A percentile compares a stretch with the other conserved stretches of the same genome.
These are phyloP conservation scores for Melanostoma mellinum DNA, from an alignment of 2,888 invertebrate species.

Conservation along the genomic window DNA sequence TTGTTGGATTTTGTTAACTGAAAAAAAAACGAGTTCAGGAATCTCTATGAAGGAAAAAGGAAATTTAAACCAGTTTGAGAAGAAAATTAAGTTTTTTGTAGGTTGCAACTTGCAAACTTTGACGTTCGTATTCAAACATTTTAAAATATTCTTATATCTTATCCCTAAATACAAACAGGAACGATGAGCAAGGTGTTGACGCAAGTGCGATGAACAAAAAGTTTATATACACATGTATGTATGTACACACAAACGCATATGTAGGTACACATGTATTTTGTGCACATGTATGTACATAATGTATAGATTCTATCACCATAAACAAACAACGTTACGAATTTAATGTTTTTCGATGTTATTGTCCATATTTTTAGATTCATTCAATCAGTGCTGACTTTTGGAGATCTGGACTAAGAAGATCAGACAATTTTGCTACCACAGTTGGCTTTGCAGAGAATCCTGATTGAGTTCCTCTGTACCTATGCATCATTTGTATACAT, in stretches of 20 bases:
- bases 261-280: too few relatives aligned
- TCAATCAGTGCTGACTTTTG: conserved; percentile 49
- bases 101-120: conserved; percentile 65
- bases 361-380: conserved; percentile 65
- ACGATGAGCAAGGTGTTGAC: conserved; percentile 40
- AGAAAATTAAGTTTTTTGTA: conserved; percentile 42
- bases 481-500: conserved; percentile 82
- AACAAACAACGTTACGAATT: conserved; percentile 62
- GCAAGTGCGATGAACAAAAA: conserved; percentile 54
- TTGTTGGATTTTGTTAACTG: conserved; percentile 41
- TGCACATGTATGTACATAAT: too few relatives aligned
- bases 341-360: conserved; percentile 19
- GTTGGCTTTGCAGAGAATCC: conserved; percentile 25
- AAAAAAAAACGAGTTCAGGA: conserved; percentile 37
- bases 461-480: conserved; percentile 44
- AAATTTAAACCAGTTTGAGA: conserved; percentile 19
- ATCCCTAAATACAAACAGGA: neutral
- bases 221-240: too few relatives aligned
- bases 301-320: conserved; percentile 20
- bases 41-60: conserved; percentile 1
- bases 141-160: conserved; percentile 34
- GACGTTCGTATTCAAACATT: conserved; percentile 61
- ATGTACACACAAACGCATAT: too few relatives aligned
- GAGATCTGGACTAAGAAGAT: neutral
- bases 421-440: conserved; percentile 1